Percentiles rank a stretch among this genome's conserved stretches.
phyloP scores from a whole-genome alignment of 2,113 vertebrate genomes.

The Lonchura striata region DNA sequence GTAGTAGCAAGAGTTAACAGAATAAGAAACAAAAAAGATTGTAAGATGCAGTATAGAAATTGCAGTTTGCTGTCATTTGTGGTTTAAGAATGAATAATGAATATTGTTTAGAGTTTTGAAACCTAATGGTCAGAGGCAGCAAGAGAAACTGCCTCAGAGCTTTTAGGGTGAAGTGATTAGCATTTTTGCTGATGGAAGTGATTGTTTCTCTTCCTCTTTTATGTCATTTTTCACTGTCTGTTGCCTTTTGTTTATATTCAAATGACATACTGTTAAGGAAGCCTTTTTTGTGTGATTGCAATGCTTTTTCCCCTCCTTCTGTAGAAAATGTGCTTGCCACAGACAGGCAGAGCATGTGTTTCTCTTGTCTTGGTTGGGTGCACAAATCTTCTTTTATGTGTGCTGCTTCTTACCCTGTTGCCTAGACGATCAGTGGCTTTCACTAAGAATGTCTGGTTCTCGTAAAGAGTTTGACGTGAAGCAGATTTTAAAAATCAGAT shows the following conservation, averaged over 20 bases:
- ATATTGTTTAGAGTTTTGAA: constrained; percentile 70
- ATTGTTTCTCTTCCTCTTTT: constrained; percentile 62
- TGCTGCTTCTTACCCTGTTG: constrained; percentile 80
- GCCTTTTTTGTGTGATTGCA: constrained; percentile 43
- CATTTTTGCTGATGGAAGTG: constrained; percentile 64
- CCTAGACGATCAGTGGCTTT: constrained; percentile 86
- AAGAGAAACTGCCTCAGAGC: constrained; percentile 58
- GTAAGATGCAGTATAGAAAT: constrained; percentile 55
- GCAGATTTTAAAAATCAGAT: constrained; percentile 97
- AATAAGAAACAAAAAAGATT: constrained; percentile 37
- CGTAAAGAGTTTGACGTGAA: constrained; percentile 98
- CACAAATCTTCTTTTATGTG: constrained; percentile 76
- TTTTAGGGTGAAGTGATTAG: constrained; percentile 62
- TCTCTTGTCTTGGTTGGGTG: constrained; percentile 75
- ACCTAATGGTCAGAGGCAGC: constrained; percentile 68
- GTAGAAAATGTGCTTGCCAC: constrained; percentile 64
- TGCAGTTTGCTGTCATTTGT: constrained; percentile 70
- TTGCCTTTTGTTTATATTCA: constrained; percentile 68
- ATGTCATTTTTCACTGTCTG: constrained; percentile 41
- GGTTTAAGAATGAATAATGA: constrained; percentile 75
- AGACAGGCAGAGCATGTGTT: constrained; percentile 72
- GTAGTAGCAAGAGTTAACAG: constrained; percentile 69
- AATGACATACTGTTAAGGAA: constrained; percentile 45
- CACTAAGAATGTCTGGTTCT: constrained; percentile 92
- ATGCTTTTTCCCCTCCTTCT: constrained; percentile 55